A percentile compares a stretch with the other conserved stretches of the same genome.
phyloP scores from a whole-genome alignment of 2,797 vertebrate genomes.

The Picus viridis region DNA sequence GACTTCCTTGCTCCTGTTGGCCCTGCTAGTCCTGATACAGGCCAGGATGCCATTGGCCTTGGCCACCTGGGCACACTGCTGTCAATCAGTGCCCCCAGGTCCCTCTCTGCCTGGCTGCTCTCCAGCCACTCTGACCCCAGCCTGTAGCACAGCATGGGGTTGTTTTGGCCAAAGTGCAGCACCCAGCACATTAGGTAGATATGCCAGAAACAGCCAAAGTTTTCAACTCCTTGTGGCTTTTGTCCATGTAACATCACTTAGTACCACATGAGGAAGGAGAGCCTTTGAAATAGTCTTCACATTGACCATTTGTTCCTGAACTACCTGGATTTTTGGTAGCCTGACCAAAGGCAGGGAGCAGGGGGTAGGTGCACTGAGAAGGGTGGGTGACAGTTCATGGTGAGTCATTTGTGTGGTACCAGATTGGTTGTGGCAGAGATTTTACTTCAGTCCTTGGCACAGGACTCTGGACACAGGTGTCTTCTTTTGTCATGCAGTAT shows the following conservation, averaged over 20 bases:
- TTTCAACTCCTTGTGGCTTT: neutral
- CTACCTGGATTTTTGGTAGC: neutral
- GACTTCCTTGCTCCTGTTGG: no score
- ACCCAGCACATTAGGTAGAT: no score
- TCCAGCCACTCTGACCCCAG: no score
- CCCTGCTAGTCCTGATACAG: no score
- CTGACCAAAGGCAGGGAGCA: neutral
- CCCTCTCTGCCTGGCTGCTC: no score
- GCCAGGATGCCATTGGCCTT: no score
- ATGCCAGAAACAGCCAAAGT: neutral
- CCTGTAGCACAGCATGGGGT: no score
- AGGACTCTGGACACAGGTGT: neutral
- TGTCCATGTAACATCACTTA: fast-evolving
- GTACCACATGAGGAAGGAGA: neutral
- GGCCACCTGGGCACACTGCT: no score
- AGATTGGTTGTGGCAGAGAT: neutral
- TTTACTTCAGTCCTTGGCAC: neutral
- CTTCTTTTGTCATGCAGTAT: neutral
- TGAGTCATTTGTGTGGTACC: neutral
- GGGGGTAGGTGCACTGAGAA: neutral
- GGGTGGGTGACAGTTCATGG: neutral
- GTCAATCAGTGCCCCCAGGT: no score
- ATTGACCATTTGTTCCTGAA: neutral
- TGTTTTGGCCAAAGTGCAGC: no score
- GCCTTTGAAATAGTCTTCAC: neutral